These are phyloP conservation scores for Amitus sp. DNA, from an alignment of 2,888 invertebrate species.

Conservation along the genomic window DNA sequence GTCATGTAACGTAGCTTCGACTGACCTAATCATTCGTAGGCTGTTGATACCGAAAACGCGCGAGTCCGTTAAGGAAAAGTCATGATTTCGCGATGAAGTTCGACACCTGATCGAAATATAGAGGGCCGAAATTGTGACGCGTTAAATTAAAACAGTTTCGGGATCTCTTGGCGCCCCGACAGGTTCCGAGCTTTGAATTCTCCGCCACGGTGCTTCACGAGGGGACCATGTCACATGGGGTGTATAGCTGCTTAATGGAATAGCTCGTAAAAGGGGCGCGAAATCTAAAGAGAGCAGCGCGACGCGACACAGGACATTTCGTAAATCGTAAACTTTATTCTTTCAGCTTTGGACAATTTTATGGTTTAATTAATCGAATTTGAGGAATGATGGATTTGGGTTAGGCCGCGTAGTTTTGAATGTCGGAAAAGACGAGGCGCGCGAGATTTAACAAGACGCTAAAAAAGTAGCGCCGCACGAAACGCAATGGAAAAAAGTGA, in stretches of 20 bases:
- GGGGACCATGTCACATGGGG: slow-evolving; percentile 26
- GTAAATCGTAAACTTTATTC: not conserved
- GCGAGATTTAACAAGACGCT: slow-evolving; percentile 15
- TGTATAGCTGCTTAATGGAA: slow-evolving; percentile 24
- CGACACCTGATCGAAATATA: slow-evolving; percentile 5
- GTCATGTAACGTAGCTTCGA: too few species aligned
- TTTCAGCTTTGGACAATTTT: not conserved
- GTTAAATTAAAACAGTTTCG: slow-evolving; percentile 49
- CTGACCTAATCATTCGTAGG: too few species aligned
- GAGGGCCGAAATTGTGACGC: slow-evolving; percentile 24
- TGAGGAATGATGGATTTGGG: not conserved
- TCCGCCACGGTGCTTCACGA: slow-evolving; percentile 14
- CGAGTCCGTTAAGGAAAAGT: too few species aligned
- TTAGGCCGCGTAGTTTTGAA: not conserved
- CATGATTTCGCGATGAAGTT: too few species aligned
- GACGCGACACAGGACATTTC: too few species aligned
- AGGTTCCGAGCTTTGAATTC: slow-evolving; percentile 43
- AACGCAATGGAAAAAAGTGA: slow-evolving; percentile 30
- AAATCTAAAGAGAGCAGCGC: slow-evolving; percentile 17
- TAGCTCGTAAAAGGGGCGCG: slow-evolving; percentile 18
- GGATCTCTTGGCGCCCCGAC: slow-evolving; percentile 37
- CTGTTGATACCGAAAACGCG: too few species aligned
- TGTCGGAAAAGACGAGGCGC: not conserved
- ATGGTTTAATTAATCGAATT: not conserved
- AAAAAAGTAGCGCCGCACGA: slow-evolving; percentile 8